phyloP scores from a whole-genome alignment of 2,888 invertebrate genomes.

The Drosophila gaucha region DNA sequence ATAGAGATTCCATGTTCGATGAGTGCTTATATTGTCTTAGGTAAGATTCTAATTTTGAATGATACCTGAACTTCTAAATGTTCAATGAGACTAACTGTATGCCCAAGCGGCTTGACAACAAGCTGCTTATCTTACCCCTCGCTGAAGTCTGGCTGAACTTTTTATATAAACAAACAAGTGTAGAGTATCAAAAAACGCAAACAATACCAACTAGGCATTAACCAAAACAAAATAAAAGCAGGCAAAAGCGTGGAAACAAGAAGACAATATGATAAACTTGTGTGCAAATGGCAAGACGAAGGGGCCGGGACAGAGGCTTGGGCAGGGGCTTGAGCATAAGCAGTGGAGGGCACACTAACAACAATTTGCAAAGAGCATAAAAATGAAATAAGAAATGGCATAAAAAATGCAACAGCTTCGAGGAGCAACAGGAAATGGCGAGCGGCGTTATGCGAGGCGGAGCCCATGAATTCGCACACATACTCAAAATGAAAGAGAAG shows the following conservation, averaged over 20 bases:
- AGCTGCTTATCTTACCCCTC: not conserved
- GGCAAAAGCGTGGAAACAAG: conserved; percentile 20
- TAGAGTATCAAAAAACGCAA: conserved; percentile 36
- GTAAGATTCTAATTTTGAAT: not conserved
- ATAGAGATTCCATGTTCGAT: not conserved
- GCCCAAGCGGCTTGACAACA: not conserved
- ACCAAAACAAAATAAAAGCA: conserved; percentile 26
- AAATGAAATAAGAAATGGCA: conserved; percentile 71
- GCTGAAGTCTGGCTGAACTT: not conserved
- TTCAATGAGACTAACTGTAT: not conserved
- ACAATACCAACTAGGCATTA: conserved; percentile 52
- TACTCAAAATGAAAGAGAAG: not conserved
- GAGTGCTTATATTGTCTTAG: not conserved
- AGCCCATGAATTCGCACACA: conserved; percentile 48
- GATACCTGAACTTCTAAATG: no score
- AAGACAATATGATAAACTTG: conserved; percentile 63
- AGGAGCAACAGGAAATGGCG: conserved; percentile 62
- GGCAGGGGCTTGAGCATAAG: not conserved
- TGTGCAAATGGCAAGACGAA: conserved; percentile 30
- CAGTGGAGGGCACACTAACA: conserved; percentile 17
- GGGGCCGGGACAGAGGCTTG: not conserved
- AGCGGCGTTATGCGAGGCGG: conserved; percentile 30
- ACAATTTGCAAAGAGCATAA: conserved; percentile 59
- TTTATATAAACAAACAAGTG: not conserved
- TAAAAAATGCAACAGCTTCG: conserved; percentile 75